Evolutionary conservation across 2,888 invertebrate species (phyloP), one percentile per base, ranked within the genome.

Genomic region (Pterostichus madidus): DNA sequence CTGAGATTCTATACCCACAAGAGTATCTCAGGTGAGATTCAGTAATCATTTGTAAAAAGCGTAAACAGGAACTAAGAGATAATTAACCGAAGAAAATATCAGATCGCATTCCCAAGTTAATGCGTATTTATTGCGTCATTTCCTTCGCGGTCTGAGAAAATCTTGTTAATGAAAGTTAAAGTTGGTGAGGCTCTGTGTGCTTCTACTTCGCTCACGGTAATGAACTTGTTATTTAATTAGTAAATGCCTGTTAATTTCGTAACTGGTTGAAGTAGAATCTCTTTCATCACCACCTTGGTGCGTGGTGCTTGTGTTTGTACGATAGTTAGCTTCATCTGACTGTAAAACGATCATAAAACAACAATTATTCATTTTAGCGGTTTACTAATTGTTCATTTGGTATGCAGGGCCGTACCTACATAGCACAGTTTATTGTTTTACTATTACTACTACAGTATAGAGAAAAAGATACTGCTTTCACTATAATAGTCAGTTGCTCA

Each of bases 141-240:
- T 77, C 53, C 76, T 77, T 56, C 39, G 53, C 53, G 7, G 15
- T 59, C 59, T 78, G 78, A 78, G 78, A 78, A 78, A 78, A 78
- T 52, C 32, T 59, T 61, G 56, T 39, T 61, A 78, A 78, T 78
- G 78, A 59, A 75, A 75, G 53, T 75, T 75, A 13, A 52, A 49
- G 32, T 24, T 59, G 31, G n/a, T 32, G 24, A 44, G 11, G 10
- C 17, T 46, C 24, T 2, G 31, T 59, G 24, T 24, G 24, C 24
- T 24, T 24, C 59, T 8, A 56, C 13, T 24, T 46, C 10, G 31
- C 13, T 10, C 13, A 13, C 61, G 78, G 35, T 78, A 78, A 78
- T 78, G 78, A 78, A 78, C 78, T 78, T 78, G 78, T 46, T 46
- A 61, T 78, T 78, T 78, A 59, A 78, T 78, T 78, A 61, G 76